A percentile compares a stretch with the other conserved stretches of the same genome.
Conservation (phyloP, 2,797 vertebrate species). For the Sparus aurata region DNA sequence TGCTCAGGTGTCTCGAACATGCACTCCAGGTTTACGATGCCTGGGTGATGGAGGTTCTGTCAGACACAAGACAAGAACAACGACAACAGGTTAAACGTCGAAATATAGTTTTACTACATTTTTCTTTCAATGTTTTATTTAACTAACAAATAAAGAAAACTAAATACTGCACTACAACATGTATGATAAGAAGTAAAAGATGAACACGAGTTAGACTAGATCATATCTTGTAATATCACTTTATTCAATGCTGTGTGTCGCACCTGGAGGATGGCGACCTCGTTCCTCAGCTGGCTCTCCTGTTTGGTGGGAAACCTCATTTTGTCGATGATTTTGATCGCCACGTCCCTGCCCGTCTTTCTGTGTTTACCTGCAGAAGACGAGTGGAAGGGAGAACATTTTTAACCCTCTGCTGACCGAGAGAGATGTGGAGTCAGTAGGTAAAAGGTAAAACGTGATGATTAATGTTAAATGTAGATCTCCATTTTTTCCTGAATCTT, state of each 20-base stretch:
- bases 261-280: constrained; percentile 86
- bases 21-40: constrained; percentile 82
- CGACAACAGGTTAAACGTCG: not conserved
- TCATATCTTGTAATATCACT: not conserved
- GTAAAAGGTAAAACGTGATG: not conserved
- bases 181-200: not conserved
- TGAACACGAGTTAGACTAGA: not conserved
- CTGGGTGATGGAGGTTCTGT: constrained; percentile 84
- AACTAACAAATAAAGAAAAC: not conserved
- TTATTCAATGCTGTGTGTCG: not conserved
- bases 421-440: not conserved
- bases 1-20: constrained; percentile 84
- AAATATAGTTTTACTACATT: not conserved
- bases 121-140: not conserved
- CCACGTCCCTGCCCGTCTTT: constrained; percentile 79
- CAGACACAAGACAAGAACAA: not conserved
- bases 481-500: not conserved
- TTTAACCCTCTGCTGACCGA: not conserved
- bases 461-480: not conserved
- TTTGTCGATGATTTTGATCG: constrained; percentile 87
- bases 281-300: constrained; percentile 85
- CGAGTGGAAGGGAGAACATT: fast-evolving
- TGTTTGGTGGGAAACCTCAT: constrained; percentile 84
- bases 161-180: no score
- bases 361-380: constrained; percentile 81